phyloP scores from a whole-genome alignment of 2,888 invertebrate species.

The Agelastica alni region DNA sequence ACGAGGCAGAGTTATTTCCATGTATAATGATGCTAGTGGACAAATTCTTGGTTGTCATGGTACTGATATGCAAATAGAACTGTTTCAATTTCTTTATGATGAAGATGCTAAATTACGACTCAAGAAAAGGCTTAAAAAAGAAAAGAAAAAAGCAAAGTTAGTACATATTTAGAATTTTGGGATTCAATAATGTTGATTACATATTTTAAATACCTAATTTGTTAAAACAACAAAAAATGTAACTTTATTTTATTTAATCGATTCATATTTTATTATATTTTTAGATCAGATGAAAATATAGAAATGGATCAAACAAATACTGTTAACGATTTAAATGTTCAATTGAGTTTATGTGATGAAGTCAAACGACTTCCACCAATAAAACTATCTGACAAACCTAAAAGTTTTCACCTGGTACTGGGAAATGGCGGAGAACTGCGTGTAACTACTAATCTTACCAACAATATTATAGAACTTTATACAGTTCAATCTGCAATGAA shows the following conservation, averaged over 20 bases:
- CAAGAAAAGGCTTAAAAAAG: conserved; percentile 79
- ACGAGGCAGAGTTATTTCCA: conserved; percentile 76
- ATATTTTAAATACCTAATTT: too few relatives aligned
- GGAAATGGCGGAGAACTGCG: conserved; percentile 75
- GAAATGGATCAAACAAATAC: conserved; percentile 46
- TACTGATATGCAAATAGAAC: conserved; percentile 77
- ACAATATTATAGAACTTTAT: conserved; percentile 77
- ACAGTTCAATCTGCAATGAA: conserved; percentile 59
- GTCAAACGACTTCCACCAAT: conserved; percentile 70
- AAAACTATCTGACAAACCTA: conserved; percentile 70
- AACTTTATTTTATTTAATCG: background rate
- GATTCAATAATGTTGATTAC: too few relatives aligned
- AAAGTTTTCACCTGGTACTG: conserved; percentile 70
- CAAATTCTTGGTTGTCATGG: conserved; percentile 82
- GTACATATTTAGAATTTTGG: conserved; percentile 18
- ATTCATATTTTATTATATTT: conserved; percentile 15
- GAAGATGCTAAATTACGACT: conserved; percentile 73
- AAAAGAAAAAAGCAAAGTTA: conserved; percentile 63
- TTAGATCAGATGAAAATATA: conserved; percentile 40
- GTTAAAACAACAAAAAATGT: too few relatives aligned
- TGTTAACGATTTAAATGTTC: conserved; percentile 32
- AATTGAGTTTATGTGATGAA: conserved; percentile 71
- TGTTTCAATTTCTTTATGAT: conserved; percentile 78
- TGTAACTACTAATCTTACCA: conserved; percentile 67
- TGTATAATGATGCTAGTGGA: conserved; percentile 73